Evolutionary conservation across 1,140 invertebrate species (phyloP).

Genomic region (Parapsyche elsis): DNA sequence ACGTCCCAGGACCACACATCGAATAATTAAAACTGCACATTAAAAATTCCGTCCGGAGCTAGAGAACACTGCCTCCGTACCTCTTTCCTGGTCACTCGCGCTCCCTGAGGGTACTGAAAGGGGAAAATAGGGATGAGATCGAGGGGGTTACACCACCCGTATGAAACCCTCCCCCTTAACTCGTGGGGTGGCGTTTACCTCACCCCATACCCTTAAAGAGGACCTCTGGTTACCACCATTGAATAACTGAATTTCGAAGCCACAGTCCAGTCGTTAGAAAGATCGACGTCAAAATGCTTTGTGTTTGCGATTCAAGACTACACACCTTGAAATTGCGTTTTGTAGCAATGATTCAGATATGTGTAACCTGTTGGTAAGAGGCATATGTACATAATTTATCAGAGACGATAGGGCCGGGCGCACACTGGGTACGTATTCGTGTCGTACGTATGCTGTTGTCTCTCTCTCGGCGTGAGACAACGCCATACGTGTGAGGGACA

Average conservation of each 20-base stretch:
- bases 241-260: constrained; percentile 35
- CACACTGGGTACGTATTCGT: no score
- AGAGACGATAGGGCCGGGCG: no score
- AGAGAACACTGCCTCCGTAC: constrained; percentile 37
- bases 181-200: constrained; percentile 25
- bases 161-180: background rate
- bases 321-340: no score
- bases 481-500: no score
- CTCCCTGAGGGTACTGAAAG: background rate
- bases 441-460: no score
- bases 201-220: background rate
- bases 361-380: no score
- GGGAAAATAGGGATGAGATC: no score
- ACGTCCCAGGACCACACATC: constrained; percentile 43
- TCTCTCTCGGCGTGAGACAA: no score
- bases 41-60: constrained; percentile 47
- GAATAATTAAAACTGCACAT: constrained; percentile 49
- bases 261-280: background rate
- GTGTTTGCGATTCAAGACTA: no score
- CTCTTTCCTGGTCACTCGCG: constrained; percentile 20
- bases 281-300: background rate
- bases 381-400: no score
- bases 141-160: no score
- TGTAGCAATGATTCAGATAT: no score
- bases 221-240: constrained; percentile 19